Evolutionary conservation across 2,797 vertebrate genomes (phyloP), one percentile per base, ranked within the genome.

Genomic region (Neoniphon sammara): DNA sequence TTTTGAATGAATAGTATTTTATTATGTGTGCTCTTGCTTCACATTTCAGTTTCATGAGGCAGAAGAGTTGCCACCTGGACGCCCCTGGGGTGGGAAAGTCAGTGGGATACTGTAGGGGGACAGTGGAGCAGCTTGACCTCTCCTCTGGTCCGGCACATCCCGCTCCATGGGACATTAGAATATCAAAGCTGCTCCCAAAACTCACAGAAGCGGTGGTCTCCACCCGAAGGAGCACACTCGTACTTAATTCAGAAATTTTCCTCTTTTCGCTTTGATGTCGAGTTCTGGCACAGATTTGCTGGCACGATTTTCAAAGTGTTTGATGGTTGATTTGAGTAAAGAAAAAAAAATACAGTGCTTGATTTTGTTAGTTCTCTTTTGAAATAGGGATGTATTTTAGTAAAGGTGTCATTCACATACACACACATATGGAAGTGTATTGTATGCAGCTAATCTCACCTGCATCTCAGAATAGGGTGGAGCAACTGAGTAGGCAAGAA

Each of bases 181-280:
- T 91, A 90, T 92, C 87, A 91, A 91, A 90, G 78, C 76, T 78
- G 77, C 73, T 78, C 79, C 80, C 61, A 73, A 89, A 89, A 84
- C 81, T 86, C 78, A 75, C 82, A 67, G 88, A 91, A 90, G 87
- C 83, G 76, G 75, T 65, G 79, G 77, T 82, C 86, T 85, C 86
- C 88, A 86, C 87, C 89, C 82, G 65, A 64, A 66, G 79, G 75
- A 77, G 31, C 42, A 68, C 53, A 30, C 75, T 65, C 54, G 59
- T 57, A 65, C 73, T 70, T 78, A 75, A 84, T 78, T 77, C 53
- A 71, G 78, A 88, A 80, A 73, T 69, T 71, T 31, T 80, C 75
- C 58, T 67, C 71, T 39, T 81, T 88, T 70, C 64, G 59, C 87
- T 91, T 86, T 90, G 67, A 91, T 83, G 84, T 88, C 2, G 39